Base-by-base conservation (phyloP, 2,888 invertebrate genomes). In the Dendrolimus houi region DNA sequence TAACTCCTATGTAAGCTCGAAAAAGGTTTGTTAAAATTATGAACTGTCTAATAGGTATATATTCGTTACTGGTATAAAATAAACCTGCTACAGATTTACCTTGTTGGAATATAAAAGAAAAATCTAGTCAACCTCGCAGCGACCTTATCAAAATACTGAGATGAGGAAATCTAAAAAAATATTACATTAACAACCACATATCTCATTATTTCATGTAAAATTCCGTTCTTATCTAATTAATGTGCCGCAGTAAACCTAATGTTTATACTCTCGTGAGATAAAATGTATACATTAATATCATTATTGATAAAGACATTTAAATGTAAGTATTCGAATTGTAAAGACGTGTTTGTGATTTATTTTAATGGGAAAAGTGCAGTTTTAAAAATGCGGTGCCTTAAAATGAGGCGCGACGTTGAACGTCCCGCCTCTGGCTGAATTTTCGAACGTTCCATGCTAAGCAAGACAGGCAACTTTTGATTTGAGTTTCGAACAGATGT, bases 311-410 rank as follows among this genome's bases (percentile, higher is more conserved):
- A 64, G 66, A 69, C 84, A 85, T 74, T 85, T 72, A 67, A 72
- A 66, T 70, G 64, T 68, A 63, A 56, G 64, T 65, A 73, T 72
- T 69, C 69, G 68, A 55, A 61, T 68, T 65, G 79, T 64, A 65
- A 69, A 69, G 80, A 79, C 83, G 83, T 77, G 72, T 47, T 47
- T 6, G 47, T 47, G 12, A 47, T 72, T 64, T 62, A 69, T 62
- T 64, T 62, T 66, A 60, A 66, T 61, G 59, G 59, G 57, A 68
- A 63, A 62, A 63, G 64, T 60, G 64, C 64, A 57, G 68, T 67
- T 70, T 62, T 66, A 73, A 87, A 87, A 85, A 89, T 87, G 88
- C 86, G 86, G 84, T 72, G 74, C 63, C 60, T 63, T 65, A 67
- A 72, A 42, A 66, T 69, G 84, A 81, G 87, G 85, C 87, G 87